Percentiles rank a stretch among this genome's conserved stretches.
phyloP scores from a whole-genome alignment of 2,797 vertebrate species.

The Taenioides sp. region DNA sequence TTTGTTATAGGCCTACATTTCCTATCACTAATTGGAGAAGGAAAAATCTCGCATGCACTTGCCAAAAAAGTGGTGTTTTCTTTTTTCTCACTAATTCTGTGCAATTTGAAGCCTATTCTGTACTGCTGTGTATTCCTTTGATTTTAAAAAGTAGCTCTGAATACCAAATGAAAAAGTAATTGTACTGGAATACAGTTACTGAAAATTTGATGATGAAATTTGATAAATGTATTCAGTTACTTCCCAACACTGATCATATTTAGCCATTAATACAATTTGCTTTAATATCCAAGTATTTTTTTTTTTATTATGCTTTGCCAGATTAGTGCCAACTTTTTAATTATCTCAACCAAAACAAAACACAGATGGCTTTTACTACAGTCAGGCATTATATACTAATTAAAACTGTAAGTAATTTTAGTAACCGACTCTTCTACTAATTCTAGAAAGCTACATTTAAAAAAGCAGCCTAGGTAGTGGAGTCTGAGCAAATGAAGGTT shows the following conservation, averaged over 20 bases:
- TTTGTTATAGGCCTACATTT: no score
- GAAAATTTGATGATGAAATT: no score
- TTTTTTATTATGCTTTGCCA: neutral
- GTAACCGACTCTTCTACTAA: neutral
- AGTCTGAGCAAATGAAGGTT: conserved; percentile 20
- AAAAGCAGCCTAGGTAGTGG: neutral
- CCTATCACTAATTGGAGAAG: no score
- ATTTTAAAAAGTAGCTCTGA: no score
- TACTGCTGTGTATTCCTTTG: no score
- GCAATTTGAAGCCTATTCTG: no score
- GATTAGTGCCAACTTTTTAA: neutral
- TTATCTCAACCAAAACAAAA: neutral
- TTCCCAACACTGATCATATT: neutral
- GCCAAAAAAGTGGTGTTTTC: no score
- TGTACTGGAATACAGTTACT: no score
- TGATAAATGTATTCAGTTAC: no score
- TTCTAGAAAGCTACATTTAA: neutral
- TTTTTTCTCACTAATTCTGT: no score
- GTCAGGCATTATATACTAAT: conserved; percentile 2
- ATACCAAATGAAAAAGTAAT: no score
- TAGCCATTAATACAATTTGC: neutral
- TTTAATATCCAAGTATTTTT: neutral
- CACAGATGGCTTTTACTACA: neutral
- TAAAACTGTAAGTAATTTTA: neutral
- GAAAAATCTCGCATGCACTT: no score